These are phyloP conservation scores for Cryptocephalus moraei DNA, from an alignment of 2,888 invertebrate genomes.

Conservation along the genomic window DNA sequence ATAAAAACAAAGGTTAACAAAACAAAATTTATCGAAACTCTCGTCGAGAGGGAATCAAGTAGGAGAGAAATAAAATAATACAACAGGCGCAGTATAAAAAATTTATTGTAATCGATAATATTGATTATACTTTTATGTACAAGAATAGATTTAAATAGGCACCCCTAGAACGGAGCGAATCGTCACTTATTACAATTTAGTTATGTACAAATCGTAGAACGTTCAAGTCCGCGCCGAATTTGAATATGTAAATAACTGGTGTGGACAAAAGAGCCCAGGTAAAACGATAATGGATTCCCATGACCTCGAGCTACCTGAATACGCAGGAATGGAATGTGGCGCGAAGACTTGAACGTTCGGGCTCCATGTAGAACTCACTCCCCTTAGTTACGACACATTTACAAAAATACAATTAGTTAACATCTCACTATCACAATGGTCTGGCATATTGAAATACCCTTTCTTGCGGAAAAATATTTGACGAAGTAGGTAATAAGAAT, in stretches of 20 bases:
- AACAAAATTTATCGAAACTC: too few species aligned
- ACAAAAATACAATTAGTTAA: conserved; percentile 32
- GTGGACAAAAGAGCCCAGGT: too few species aligned
- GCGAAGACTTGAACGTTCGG: conserved; percentile 14
- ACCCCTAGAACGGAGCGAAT: conserved; percentile 32
- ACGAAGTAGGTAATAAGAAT: conserved; percentile 2
- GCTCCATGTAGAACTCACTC: conserved; percentile 4
- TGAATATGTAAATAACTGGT: neutral
- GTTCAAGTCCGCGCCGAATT: conserved; percentile 11
- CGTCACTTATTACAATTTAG: conserved; percentile 12
- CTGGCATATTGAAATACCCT: conserved; percentile 14
- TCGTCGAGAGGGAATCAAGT: neutral
- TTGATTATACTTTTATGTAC: conserved; percentile 27
- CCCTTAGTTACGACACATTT: conserved; percentile 8
- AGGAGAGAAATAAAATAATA: conserved; percentile 6
- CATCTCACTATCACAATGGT: conserved; percentile 30
- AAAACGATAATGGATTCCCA: too few species aligned
- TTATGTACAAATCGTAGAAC: conserved; percentile 16
- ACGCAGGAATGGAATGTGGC: neutral
- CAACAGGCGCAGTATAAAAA: conserved; percentile 22
- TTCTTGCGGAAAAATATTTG: neutral
- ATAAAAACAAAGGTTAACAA: too few species aligned
- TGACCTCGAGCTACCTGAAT: too few species aligned
- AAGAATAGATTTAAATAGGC: conserved; percentile 28
- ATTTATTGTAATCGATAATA: conserved; percentile 32